phyloP scores from a whole-genome alignment of 2,888 invertebrate species.

The Rosalia funebris region DNA sequence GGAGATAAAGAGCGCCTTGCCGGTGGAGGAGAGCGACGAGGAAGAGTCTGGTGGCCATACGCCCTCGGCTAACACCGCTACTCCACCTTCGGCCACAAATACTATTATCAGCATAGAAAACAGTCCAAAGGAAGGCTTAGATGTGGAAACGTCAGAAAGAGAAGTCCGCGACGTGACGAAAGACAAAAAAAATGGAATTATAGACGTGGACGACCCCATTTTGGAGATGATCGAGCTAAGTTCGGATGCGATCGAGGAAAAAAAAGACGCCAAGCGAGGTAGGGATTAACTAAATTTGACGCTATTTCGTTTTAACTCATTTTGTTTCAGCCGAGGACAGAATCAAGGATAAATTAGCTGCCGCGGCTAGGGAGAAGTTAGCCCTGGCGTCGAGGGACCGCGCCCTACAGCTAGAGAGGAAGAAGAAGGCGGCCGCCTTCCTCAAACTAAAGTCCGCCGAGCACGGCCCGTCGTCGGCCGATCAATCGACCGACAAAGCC shows the following conservation, averaged over 20 bases:
- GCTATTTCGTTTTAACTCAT: background rate
- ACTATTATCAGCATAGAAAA: constrained; percentile 10
- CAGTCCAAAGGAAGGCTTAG: constrained; percentile 12
- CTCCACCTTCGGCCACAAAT: background rate
- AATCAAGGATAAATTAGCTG: constrained; percentile 69
- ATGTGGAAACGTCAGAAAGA: constrained; percentile 5
- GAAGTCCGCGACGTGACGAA: constrained; percentile 18
- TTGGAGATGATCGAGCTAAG: constrained; percentile 71
- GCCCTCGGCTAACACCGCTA: background rate
- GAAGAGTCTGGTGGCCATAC: constrained; percentile 62
- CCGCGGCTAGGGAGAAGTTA: constrained; percentile 69
- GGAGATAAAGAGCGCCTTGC: constrained; percentile 75
- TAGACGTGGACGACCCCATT: constrained; percentile 62
- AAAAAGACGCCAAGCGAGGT: constrained; percentile 59
- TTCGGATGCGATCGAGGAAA: constrained; percentile 66
- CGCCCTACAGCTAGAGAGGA: constrained; percentile 75
- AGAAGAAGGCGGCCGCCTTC: constrained; percentile 85
- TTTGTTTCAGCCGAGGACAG: constrained; percentile 66
- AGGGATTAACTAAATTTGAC: background rate
- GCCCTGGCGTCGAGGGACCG: constrained; percentile 67
- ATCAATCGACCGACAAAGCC: constrained; percentile 15
- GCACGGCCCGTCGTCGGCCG: constrained; percentile 10
- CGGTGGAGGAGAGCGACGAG: constrained; percentile 80
- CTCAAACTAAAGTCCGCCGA: constrained; percentile 62
- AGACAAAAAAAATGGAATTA: constrained; percentile 44